phyloP scores from a whole-genome alignment of 2,113 vertebrate genomes.

The Phaethon lepturus region DNA sequence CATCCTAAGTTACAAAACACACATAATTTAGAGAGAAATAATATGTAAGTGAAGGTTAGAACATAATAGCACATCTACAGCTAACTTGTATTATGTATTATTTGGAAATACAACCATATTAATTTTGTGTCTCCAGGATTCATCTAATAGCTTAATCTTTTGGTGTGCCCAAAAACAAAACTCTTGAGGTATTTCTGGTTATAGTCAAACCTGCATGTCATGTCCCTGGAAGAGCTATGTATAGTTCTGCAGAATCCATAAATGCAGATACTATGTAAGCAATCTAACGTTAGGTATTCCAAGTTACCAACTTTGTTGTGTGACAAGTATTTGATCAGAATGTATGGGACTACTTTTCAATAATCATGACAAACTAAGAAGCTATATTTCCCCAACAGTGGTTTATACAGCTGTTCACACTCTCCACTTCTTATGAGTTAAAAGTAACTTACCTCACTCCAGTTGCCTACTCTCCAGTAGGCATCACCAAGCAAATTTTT shows the following conservation, averaged over 20 bases:
- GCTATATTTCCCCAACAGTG: not conserved
- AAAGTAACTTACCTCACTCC: conserved; percentile 63
- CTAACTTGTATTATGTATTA: not conserved
- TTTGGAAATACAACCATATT: not conserved
- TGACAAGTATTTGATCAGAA: not conserved
- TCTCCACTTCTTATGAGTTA: not conserved
- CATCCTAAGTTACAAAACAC: not conserved
- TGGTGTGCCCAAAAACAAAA: not conserved
- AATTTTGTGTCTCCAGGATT: not conserved
- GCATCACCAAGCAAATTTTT: conserved; percentile 33
- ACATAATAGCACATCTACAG: not conserved
- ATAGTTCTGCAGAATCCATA: not conserved
- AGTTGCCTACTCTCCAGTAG: conserved; percentile 90
- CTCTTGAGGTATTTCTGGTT: not conserved
- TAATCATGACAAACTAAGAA: not conserved
- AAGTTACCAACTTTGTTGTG: not conserved
- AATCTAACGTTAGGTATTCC: not conserved
- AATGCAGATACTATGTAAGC: not conserved
- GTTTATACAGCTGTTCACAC: not conserved
- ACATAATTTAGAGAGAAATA: not conserved
- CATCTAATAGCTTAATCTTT: not conserved
- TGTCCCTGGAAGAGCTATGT: not conserved
- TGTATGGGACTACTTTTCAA: not conserved
- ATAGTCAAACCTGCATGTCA: not conserved
- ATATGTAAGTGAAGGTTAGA: not conserved